A percentile compares a stretch with the other conserved stretches of the same genome.
Conservation (phyloP, 1,140 invertebrate species). For the Mizuhopecten yessoensis region DNA sequence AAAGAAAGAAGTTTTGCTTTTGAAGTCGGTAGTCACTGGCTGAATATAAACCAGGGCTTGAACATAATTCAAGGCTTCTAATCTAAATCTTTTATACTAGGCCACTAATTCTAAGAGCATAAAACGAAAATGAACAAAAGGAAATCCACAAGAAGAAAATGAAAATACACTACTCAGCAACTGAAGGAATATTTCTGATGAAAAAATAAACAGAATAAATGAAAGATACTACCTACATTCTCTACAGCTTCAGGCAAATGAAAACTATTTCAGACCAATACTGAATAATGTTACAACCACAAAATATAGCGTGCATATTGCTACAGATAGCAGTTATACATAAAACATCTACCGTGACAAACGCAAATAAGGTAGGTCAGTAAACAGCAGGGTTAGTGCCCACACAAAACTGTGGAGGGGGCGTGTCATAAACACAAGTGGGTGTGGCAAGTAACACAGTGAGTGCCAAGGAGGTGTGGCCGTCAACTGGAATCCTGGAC, state of each 20-base stretch:
- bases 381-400: not conserved
- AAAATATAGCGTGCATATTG: constrained; percentile 4
- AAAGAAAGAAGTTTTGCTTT: too few relatives aligned
- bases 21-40: too few relatives aligned
- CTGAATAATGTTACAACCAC: not conserved
- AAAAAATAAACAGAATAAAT: not conserved
- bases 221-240: not conserved
- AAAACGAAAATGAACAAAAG: not conserved
- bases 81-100: not conserved
- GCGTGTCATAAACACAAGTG: constrained; percentile 16
- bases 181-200: too few relatives aligned
- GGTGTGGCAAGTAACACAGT: not conserved
- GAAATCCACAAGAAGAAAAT: not conserved
- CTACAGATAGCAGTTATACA: not conserved
- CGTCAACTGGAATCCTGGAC: not conserved
- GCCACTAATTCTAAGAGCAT: not conserved
- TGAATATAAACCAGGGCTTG: too few relatives aligned
- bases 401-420: constrained; percentile 18
- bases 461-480: not conserved
- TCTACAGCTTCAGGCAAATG: not conserved
- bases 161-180: not conserved
- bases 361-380: not conserved
- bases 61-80: not conserved
- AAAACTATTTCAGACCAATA: not conserved
- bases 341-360: not conserved